Evolutionary conservation across 2,113 vertebrate species (phyloP).

Genomic region (Pontoporia blainvillei): DNA sequence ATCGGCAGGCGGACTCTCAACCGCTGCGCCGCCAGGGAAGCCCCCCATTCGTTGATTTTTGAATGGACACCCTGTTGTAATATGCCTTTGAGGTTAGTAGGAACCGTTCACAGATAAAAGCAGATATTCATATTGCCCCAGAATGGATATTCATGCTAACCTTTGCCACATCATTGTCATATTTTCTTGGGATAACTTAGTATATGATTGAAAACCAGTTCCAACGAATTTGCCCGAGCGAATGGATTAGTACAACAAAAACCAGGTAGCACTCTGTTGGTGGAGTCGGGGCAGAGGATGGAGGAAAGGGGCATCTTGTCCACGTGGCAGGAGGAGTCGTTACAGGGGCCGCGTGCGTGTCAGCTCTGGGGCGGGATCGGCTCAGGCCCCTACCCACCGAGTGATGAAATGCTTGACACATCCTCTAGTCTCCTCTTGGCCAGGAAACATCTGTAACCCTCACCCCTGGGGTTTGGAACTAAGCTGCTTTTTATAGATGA

Average conservation of each 20-base stretch:
- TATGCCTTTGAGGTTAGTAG: neutral
- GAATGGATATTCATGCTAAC: neutral
- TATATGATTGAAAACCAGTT: neutral
- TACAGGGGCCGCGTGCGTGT: neutral
- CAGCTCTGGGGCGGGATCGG: fast-evolving
- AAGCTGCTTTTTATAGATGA: neutral
- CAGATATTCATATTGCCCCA: neutral
- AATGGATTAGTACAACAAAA: slow-evolving; percentile 45
- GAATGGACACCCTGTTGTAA: neutral
- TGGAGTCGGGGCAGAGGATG: slow-evolving; percentile 46
- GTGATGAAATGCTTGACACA: neutral
- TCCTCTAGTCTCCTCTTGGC: neutral
- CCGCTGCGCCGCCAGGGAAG: no score
- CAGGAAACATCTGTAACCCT: neutral
- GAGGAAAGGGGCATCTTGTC: slow-evolving; percentile 47
- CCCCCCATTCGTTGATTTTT: neutral
- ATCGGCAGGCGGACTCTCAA: no score
- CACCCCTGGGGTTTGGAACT: neutral
- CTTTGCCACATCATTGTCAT: neutral
- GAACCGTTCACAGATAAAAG: neutral
- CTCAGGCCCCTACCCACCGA: neutral
- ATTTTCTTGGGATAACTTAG: neutral
- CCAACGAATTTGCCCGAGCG: slow-evolving; percentile 33
- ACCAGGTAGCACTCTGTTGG: neutral
- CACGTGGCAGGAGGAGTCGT: slow-evolving; percentile 31